Conservation (phyloP, 2,113 vertebrate species). For the Antechinus flavipes region DNA sequence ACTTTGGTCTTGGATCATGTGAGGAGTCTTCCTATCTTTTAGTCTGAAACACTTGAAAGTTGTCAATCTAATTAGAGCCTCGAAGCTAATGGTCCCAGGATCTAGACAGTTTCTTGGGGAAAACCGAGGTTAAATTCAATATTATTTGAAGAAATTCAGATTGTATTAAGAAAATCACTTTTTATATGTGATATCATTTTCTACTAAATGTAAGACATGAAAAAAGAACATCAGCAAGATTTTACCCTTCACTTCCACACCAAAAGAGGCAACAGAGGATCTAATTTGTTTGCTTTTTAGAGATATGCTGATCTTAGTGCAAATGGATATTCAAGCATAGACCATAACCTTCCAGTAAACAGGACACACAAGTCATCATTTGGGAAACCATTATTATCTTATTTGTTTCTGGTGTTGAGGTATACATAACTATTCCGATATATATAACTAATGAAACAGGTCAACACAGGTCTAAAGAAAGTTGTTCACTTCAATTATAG, state of each 20-base stretch:
- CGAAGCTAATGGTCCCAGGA: neutral
- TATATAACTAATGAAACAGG: constrained; percentile 18
- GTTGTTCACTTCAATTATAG: constrained; percentile 3
- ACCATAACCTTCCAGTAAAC: constrained; percentile 35
- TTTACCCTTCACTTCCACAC: neutral
- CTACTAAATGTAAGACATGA: constrained; percentile 16
- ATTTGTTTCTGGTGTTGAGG: neutral
- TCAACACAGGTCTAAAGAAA: constrained; percentile 3
- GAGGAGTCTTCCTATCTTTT: neutral
- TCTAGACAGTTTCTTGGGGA: neutral
- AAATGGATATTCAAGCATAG: constrained; percentile 40
- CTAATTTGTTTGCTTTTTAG: constrained; percentile 33
- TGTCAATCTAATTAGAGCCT: neutral
- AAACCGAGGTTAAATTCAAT: constrained; percentile 4
- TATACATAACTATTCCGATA: constrained; percentile 6
- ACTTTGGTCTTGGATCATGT: neutral
- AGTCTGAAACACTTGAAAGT: neutral
- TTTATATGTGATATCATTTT: neutral
- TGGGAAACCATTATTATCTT: constrained; percentile 25
- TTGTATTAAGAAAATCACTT: neutral
- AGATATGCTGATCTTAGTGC: neutral
- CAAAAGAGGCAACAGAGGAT: neutral
- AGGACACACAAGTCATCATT: constrained; percentile 27
- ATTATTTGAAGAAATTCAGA: constrained; percentile 24
- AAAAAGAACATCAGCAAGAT: neutral